phyloP scores from a whole-genome alignment of 1,140 invertebrate genomes.

The Stenopsyche tienmushanensis region DNA sequence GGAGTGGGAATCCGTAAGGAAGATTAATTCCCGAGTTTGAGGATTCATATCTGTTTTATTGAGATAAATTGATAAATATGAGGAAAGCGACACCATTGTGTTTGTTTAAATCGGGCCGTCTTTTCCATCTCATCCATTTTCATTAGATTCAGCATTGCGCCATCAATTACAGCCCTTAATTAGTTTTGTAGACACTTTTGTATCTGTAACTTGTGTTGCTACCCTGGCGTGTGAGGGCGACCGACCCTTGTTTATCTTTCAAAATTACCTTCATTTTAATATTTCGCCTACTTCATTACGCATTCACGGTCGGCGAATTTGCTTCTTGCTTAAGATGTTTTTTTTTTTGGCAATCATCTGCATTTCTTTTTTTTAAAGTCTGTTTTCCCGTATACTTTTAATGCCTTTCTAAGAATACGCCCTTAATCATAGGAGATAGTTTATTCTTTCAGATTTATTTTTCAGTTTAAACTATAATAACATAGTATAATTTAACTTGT shows the following conservation, averaged over 20 bases:
- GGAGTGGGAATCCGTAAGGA: not conserved
- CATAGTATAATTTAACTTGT: no score
- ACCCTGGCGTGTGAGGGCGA: constrained; percentile 3
- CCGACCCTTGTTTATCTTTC: not conserved
- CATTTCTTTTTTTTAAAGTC: no score
- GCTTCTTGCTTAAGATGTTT: no score
- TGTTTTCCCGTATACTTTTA: no score
- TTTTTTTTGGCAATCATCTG: no score
- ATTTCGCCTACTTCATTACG: no score
- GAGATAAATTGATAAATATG: constrained; percentile 13
- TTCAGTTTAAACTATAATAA: no score
- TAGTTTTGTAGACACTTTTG: constrained; percentile 3
- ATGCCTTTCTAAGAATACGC: no score
- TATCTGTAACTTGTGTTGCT: not conserved
- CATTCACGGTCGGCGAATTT: no score
- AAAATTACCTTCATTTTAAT: not conserved
- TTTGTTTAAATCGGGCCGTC: not conserved
- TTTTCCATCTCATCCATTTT: constrained; percentile 26
- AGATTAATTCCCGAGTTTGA: not conserved
- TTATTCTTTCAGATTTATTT: no score
- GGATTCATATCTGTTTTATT: not conserved
- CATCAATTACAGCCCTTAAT: constrained; percentile 24
- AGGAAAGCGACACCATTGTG: not conserved
- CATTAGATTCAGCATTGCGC: constrained; percentile 22
- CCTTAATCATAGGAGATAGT: no score